Evolutionary conservation across 2,113 vertebrate genomes (phyloP).

Genomic region (Podarcis raffonei): DNA sequence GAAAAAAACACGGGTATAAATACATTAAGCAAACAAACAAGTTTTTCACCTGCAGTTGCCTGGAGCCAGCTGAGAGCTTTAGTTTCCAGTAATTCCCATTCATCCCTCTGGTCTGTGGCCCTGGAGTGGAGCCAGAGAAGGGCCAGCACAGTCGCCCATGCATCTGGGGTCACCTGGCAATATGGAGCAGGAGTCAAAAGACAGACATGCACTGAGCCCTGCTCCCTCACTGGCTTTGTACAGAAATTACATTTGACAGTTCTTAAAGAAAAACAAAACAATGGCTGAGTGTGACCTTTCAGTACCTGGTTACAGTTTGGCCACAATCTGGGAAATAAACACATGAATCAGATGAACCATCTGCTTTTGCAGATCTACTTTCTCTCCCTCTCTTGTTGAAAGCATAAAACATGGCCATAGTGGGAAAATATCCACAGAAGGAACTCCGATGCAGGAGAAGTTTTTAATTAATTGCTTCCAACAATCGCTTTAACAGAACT

Average conservation of each 20-base stretch:
- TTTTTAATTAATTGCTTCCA: too few relatives aligned
- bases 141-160: conserved; percentile 83
- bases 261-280: background rate
- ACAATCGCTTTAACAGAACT: too few relatives aligned
- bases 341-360: background rate
- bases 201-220: background rate
- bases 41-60: conserved; percentile 40
- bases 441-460: too few relatives aligned
- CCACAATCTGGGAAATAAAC: background rate
- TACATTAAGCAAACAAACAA: background rate
- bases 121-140: conserved; percentile 83
- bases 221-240: background rate
- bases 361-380: too few relatives aligned
- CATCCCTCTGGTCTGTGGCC: conserved; percentile 64
- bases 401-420: too few relatives aligned
- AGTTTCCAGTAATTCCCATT: conserved; percentile 79
- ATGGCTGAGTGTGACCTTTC: too few relatives aligned
- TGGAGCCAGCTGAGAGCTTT: conserved; percentile 76
- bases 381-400: too few relatives aligned
- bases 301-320: too few relatives aligned
- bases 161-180: background rate
- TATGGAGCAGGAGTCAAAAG: background rate
- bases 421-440: too few relatives aligned
- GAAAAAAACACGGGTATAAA: too few relatives aligned
- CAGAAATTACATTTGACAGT: too few relatives aligned